phyloP scores from a whole-genome alignment of 2,113 vertebrate species.

The Manacus vitellinus region DNA sequence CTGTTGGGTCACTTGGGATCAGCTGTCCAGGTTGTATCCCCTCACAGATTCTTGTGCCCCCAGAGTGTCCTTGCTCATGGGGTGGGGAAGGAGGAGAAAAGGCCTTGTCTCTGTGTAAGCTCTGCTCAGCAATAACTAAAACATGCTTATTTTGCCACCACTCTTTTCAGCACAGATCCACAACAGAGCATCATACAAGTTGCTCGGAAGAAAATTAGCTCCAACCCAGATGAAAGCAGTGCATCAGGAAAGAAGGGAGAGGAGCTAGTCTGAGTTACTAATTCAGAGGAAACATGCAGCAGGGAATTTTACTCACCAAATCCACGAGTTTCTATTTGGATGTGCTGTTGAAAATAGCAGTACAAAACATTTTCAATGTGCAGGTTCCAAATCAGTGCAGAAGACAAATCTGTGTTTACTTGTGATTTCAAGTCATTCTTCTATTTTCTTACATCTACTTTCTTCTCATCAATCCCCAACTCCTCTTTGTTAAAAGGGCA shows the following conservation, averaged over 20 bases:
- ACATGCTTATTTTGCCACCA: neutral
- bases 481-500: neutral
- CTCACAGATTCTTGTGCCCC: neutral
- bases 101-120: neutral
- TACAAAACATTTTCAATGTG: neutral
- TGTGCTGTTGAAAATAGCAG: neutral
- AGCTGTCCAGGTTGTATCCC: neutral
- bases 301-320: neutral
- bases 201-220: neutral
- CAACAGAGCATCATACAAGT: neutral
- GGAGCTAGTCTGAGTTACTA: neutral
- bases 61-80: neutral
- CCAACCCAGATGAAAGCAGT: neutral
- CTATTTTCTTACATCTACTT: neutral
- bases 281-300: neutral
- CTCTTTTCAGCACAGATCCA: neutral
- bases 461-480: neutral
- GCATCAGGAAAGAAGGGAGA: neutral
- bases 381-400: neutral
- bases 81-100: neutral
- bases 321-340: neutral
- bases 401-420: neutral
- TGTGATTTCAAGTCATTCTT: neutral
- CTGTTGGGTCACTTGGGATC: neutral
- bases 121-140: neutral